Base-by-base conservation (phyloP, 2,797 vertebrate species). In the Lacerta bilineata region DNA sequence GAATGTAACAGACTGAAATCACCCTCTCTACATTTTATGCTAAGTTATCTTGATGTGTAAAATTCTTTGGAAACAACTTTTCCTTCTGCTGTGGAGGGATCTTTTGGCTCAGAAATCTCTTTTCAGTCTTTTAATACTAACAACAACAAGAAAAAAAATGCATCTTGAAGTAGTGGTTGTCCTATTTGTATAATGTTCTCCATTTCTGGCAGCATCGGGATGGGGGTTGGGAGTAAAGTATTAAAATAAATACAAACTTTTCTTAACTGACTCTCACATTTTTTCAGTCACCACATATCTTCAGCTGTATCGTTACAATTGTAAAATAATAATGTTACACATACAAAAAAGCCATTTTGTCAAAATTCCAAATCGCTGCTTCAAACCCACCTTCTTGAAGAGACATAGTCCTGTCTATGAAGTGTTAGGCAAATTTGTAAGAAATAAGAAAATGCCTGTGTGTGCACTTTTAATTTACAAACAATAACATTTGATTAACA, bases 91-190 rank as follows among this genome's bases (percentile, higher is more conserved):
- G 5, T 66, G 15, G 69, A 46, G 33, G 18, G 18, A 75, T 81
- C 20, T 82, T 87, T 87, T 66, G 29, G 55, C 71, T 82, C 83
- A 80, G 61, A 80, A 80, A 66, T 85, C 13, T 25, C 59, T 75
- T 72, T 80, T 29, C n/a, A 80, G 27, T 85, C 55, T 50, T 11
- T 39, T 85, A 36, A 85, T 82, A 74, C 75, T 82, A 87, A 82
- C 66, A 87, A 66, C 59, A 89, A 88, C 68, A 80, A 80, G 41
- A 68, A 72, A 89, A n/a, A 72, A 89, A 85, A 50, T 80, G 55
- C 43, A 75, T 66, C 41, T 71, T 81, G 88, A 85, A 41, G 39
- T 75, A 80, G 69, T 75, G 33, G 68, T 75, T 75, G 43, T 59
- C 68, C 43, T 55, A 23, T 85, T n/a, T 25, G 41, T 85, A 64